Percentiles rank a stretch among this genome's conserved stretches.
Evolutionary conservation across 2,113 vertebrate species (phyloP).

Genomic region (Beaufortia kweichowensis): DNA sequence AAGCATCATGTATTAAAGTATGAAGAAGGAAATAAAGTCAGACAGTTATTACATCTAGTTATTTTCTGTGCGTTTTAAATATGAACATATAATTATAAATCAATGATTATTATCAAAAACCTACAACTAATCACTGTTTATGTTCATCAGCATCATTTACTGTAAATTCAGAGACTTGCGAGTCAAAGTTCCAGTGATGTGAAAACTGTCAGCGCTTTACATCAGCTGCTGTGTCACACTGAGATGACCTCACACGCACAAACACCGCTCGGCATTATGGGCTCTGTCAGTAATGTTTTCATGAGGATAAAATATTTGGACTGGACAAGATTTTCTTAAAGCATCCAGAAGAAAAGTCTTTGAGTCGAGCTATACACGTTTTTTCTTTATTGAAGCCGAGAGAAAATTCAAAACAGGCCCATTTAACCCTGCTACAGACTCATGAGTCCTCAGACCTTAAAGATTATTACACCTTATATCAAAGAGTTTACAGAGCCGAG

Average conservation of each 20-base stretch:
- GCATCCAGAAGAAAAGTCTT: neutral
- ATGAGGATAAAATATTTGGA: slow-evolving; percentile 22
- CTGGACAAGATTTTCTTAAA: neutral
- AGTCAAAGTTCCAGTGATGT: too few relatives aligned
- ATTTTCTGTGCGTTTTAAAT: neutral
- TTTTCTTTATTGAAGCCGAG: neutral
- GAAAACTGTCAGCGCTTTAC: too few relatives aligned
- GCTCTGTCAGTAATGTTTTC: slow-evolving; percentile 38
- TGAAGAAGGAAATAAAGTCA: slow-evolving; percentile 42
- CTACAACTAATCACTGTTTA: too few relatives aligned
- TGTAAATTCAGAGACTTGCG: too few relatives aligned
- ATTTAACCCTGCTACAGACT: too few relatives aligned
- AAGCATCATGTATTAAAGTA: slow-evolving; percentile 71
- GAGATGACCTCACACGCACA: neutral
- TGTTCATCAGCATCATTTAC: too few relatives aligned
- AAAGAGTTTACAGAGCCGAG: too few relatives aligned
- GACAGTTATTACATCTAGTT: neutral
- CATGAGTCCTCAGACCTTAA: too few relatives aligned
- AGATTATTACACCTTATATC: too few relatives aligned
- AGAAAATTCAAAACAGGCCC: slow-evolving; percentile 26
- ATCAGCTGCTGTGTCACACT: too few relatives aligned
- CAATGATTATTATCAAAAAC: too few relatives aligned
- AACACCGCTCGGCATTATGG: neutral
- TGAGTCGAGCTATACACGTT: neutral
- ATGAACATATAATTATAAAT: too few relatives aligned